Conservation (phyloP, 2,888 invertebrate species). For the Erpobdella octoculata region DNA sequence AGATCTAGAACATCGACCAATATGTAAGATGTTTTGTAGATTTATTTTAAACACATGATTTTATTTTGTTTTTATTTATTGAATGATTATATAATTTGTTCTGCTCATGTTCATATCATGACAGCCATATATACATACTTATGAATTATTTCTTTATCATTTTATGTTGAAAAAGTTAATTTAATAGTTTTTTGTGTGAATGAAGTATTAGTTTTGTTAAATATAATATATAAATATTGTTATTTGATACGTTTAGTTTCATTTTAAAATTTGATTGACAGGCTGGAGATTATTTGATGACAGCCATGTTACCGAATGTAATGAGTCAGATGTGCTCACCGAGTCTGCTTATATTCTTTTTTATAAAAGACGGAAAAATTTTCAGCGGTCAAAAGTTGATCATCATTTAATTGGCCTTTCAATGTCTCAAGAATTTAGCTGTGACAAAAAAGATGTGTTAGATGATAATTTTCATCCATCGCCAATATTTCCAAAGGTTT, state of each 20-base stretch:
- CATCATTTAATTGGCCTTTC: too few relatives aligned
- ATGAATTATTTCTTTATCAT: not conserved
- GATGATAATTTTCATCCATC: too few relatives aligned
- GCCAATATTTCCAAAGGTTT: too few relatives aligned
- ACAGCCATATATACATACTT: not conserved
- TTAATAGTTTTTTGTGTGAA: conserved; percentile 1
- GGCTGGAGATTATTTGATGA: conserved; percentile 40
- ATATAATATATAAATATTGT: not conserved
- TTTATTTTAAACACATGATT: not conserved
- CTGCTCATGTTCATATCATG: not conserved
- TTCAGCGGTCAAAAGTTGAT: too few relatives aligned
- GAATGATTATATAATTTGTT: not conserved
- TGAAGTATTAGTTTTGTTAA: too few relatives aligned
- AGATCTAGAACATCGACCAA: conserved; percentile 43
- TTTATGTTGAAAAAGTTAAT: not conserved
- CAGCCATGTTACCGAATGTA: conserved; percentile 35
- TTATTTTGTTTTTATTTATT: not conserved
- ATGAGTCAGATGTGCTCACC: conserved; percentile 40
- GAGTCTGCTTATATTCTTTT: conserved; percentile 53
- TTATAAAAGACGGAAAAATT: conserved; percentile 46
- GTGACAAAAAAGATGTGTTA: too few relatives aligned
- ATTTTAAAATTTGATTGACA: too few relatives aligned
- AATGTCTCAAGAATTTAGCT: too few relatives aligned
- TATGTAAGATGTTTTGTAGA: conserved; percentile 40
- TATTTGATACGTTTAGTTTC: not conserved